Evolutionary conservation across 2,888 invertebrate genomes (phyloP).

Genomic region (Amiota mariae): DNA sequence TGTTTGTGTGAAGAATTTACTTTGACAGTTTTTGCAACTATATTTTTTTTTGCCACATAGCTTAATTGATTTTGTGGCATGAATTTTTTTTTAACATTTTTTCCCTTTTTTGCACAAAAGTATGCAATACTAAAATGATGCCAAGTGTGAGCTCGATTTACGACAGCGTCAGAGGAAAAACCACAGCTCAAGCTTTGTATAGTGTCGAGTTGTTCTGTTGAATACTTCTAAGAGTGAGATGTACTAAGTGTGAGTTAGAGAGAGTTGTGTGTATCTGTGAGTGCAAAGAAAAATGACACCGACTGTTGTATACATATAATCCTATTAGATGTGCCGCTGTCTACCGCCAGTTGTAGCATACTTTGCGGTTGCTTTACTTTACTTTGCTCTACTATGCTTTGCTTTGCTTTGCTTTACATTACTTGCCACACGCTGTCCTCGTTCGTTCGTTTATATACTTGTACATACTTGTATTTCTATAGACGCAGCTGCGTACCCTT

Average conservation of each 20-base stretch:
- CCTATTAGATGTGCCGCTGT: conserved; percentile 52
- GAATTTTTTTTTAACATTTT: conserved; percentile 43
- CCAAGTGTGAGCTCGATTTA: conserved; percentile 22
- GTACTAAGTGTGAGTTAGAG: too few species aligned
- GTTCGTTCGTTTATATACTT: too few species aligned
- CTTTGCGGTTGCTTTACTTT: conserved; percentile 50
- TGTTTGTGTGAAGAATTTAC: conserved; percentile 36
- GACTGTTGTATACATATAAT: conserved; percentile 46
- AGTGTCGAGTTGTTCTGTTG: conserved; percentile 20
- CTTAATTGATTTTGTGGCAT: conserved; percentile 64
- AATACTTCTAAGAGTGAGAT: conserved; percentile 16
- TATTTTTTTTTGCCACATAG: conserved; percentile 26
- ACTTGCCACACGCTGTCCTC: too few species aligned
- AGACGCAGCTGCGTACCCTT: conserved; percentile 13
- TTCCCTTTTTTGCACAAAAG: conserved; percentile 36
- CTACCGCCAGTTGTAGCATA: conserved; percentile 41
- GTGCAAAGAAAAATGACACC: conserved; percentile 12
- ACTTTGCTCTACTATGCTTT: conserved; percentile 24
- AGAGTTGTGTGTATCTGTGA: too few species aligned
- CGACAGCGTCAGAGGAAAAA: conserved; percentile 6
- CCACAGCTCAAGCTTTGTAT: conserved; percentile 16
- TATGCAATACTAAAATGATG: conserved; percentile 2
- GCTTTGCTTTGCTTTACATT: conserved; percentile 37
- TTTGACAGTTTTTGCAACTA: conserved; percentile 54
- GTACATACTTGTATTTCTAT: not conserved